Evolutionary conservation across 1,140 invertebrate species (phyloP).

Genomic region (Thereuonema tuberculata): DNA sequence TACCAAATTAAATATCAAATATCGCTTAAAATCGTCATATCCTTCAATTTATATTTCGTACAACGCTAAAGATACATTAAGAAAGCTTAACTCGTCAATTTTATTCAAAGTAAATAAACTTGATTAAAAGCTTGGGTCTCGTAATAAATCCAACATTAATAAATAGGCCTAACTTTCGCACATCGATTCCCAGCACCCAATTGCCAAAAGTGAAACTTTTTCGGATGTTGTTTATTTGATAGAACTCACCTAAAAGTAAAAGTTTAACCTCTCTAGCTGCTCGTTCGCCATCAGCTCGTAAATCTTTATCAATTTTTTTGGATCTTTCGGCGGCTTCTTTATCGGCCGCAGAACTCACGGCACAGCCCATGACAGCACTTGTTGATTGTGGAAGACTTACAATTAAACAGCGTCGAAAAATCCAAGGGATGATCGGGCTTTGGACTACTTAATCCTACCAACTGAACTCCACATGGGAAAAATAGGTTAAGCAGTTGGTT

Average conservation of each 20-base stretch:
- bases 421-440: background rate
- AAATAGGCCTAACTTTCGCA: conserved; percentile 8
- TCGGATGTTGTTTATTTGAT: no score
- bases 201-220: no score
- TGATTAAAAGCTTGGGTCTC: conserved; percentile 16
- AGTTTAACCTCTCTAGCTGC: conserved; percentile 78
- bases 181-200: no score
- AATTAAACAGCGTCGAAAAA: background rate
- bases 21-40: no score
- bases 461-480: background rate
- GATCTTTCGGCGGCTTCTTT: conserved; percentile 68
- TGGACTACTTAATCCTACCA: background rate
- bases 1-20: no score
- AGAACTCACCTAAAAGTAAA: conserved; percentile 54
- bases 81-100: no score
- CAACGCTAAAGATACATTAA: no score
- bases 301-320: conserved; percentile 75
- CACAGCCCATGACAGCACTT: conserved; percentile 52
- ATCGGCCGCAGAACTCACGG: conserved; percentile 59
- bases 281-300: conserved; percentile 66
- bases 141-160: conserved; percentile 17
- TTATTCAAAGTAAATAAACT: no score
- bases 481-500: background rate
- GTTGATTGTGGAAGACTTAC: background rate
- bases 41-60: no score